Evolutionary conservation across 1,140 invertebrate genomes (phyloP).

Genomic region (Zaprionus taronus): DNA sequence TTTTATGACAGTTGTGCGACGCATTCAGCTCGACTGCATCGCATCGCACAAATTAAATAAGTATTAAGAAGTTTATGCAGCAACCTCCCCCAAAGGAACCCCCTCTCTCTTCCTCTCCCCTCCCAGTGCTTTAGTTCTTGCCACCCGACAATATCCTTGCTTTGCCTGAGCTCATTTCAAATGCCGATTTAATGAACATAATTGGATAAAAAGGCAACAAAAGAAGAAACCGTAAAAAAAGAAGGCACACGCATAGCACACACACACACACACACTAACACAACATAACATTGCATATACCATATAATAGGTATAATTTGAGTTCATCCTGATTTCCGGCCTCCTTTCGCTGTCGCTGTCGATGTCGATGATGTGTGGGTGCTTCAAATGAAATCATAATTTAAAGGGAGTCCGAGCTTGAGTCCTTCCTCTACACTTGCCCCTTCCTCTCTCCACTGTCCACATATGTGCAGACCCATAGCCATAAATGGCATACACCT

Average conservation of each 20-base stretch:
- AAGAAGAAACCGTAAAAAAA: slow-evolving; percentile 8
- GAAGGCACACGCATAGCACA: not conserved
- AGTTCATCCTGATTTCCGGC: slow-evolving; percentile 73
- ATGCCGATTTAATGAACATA: slow-evolving; percentile 80
- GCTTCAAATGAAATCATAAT: slow-evolving; percentile 74
- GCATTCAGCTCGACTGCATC: slow-evolving; percentile 65
- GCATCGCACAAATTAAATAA: slow-evolving; percentile 63
- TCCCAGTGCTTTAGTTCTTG: too few species aligned
- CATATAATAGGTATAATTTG: slow-evolving; percentile 62
- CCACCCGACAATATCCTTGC: not conserved
- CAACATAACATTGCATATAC: slow-evolving; percentile 30
- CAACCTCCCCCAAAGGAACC: slow-evolving; percentile 8
- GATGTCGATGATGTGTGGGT: slow-evolving; percentile 44
- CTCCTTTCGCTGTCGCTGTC: slow-evolving; percentile 7
- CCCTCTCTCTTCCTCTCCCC: not conserved
- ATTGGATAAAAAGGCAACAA: slow-evolving; percentile 58
- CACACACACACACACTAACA: not conserved
- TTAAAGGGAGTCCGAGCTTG: slow-evolving; percentile 45
- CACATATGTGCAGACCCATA: not conserved
- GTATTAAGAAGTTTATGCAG: slow-evolving; percentile 70
- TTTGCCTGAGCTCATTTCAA: slow-evolving; percentile 57
- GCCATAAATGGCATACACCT: not conserved
- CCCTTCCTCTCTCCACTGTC: not conserved
- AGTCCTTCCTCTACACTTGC: not conserved
- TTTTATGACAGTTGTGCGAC: slow-evolving; percentile 82